phyloP scores from a whole-genome alignment of 2,113 vertebrate species.

The Tringa solitaria region DNA sequence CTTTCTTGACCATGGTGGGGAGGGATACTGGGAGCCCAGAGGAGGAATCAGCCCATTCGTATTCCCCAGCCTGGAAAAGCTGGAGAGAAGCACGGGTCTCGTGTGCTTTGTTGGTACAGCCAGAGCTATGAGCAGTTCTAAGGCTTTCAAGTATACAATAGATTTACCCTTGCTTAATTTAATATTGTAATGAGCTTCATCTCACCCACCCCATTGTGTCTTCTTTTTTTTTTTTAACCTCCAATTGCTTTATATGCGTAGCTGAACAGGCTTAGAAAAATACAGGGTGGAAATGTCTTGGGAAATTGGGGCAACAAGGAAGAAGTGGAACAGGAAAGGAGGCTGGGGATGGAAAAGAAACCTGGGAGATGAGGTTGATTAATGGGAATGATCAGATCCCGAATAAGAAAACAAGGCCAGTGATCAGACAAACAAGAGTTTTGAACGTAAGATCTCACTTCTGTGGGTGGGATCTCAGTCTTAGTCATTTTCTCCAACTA shows the following conservation, averaged over 20 bases:
- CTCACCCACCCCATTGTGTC: background rate
- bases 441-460: background rate
- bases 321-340: background rate
- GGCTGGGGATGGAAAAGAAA: background rate
- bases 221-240: background rate
- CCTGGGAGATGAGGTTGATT: background rate
- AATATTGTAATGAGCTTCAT: background rate
- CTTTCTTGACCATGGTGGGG: background rate
- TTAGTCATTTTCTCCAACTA: background rate
- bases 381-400: background rate
- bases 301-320: background rate
- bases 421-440: background rate
- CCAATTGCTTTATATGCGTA: background rate
- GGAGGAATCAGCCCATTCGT: background rate
- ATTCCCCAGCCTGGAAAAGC: background rate
- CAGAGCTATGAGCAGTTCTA: background rate
- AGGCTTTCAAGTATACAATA: background rate
- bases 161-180: background rate
- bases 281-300: background rate
- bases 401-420: background rate
- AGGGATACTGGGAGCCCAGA: background rate
- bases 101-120: background rate
- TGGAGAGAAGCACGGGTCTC: background rate
- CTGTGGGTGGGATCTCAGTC: background rate
- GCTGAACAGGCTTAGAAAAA: background rate